Evolutionary conservation across 2,888 invertebrate genomes (phyloP), one percentile per base, ranked within the genome.

Genomic region (Rhopalosiphum nymphaeae): DNA sequence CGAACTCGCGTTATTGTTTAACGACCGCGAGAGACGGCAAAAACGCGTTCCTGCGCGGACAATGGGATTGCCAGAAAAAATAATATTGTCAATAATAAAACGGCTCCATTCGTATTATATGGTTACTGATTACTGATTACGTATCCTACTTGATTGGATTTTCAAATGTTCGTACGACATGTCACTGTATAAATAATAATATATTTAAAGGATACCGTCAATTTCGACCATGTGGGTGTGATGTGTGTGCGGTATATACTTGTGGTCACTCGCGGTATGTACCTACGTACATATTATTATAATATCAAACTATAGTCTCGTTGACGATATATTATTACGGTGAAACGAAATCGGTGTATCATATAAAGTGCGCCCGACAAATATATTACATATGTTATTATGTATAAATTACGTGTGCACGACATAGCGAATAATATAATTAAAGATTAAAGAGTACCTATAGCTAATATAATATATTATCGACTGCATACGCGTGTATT

Each of bases 141-240:
- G 36, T 36, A 78, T 36, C 21, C 36, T 21, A 21, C 44, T 93
- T 89, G 57, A 93, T 89, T 93, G 89, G 57, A 84, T 89, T 93
- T 89, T 56, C 42, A 89, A 89, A 46, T n/a, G 53, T 21, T 36
- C 36, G 10, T n/a, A 46, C 25, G 29, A 10, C 25, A 44, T 11
- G 84, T 67, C 67, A 67, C 67, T 11, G 11, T 67, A 67, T 13
- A n/a, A n/a, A 16, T 16, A n/a, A 67, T 67, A 9, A 67, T n/a
- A 9, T 36, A 9, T 78, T 78, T 36, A 36, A 36, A 78, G 78
- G 78, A 78, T 78, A 21, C 3, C 78, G 78, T 36, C 36, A 9
- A 78, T 78, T 78, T 78, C 3, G 21, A 36, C 78, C 21, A 21
- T 21, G 78, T 36, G 78, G 36, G 36, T 36, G 78, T 78, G 21